Percentiles rank a stretch among this genome's conserved stretches.
Conservation (phyloP, 2,888 invertebrate species). For the Chrysopilus asiliformis region DNA sequence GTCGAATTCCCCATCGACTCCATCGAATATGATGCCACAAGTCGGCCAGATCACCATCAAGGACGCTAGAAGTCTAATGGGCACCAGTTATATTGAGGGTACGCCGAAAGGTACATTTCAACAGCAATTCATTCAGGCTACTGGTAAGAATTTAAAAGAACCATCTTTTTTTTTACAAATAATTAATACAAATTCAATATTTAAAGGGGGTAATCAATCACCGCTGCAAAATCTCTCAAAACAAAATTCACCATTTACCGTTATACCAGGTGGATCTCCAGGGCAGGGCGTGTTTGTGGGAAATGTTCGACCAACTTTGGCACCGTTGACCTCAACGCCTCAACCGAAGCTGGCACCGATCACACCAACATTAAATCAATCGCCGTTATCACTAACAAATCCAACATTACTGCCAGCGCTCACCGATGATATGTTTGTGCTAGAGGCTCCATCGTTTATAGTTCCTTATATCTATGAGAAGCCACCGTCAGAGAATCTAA, state of each 20-base stretch:
- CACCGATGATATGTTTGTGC: conserved; percentile 85
- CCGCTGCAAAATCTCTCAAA: conserved; percentile 34
- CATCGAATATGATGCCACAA: conserved; percentile 20
- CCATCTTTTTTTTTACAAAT: conserved; percentile 66
- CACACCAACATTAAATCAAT: conserved; percentile 29
- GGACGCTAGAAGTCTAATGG: conserved; percentile 28
- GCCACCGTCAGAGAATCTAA: conserved; percentile 65
- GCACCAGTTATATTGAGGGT: neutral
- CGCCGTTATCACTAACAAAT: conserved; percentile 34
- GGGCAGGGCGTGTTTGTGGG: conserved; percentile 52
- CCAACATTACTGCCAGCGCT: conserved; percentile 64
- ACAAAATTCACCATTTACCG: conserved; percentile 15
- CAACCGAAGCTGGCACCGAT: conserved; percentile 27
- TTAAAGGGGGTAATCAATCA: conserved; percentile 32
- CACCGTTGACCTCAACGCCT: conserved; percentile 33
- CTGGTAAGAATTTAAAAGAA: conserved; percentile 43
- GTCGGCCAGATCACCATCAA: conserved; percentile 27
- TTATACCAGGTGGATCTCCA: conserved; percentile 40
- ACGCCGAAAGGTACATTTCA: conserved; percentile 4
- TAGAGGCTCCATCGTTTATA: conserved; percentile 85
- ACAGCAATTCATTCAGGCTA: conserved; percentile 12
- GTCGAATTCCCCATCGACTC: neutral
- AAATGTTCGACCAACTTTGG: conserved; percentile 44
- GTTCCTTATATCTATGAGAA: conserved; percentile 90
- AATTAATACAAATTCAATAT: conserved; percentile 59